phyloP scores from a whole-genome alignment of 2,113 vertebrate species.

The Gymnocephalus cernua region DNA sequence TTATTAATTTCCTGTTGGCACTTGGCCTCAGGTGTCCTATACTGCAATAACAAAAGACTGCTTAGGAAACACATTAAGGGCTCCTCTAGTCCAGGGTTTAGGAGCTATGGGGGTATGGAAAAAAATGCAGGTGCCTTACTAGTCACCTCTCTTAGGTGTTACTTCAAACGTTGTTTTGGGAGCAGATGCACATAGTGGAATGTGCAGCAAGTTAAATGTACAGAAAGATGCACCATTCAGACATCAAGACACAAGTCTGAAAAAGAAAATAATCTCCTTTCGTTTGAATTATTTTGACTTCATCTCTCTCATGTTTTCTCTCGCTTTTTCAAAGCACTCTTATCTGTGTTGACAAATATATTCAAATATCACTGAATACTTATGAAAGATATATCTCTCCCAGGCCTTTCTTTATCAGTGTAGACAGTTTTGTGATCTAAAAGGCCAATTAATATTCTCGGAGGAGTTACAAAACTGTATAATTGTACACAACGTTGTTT shows the following conservation, averaged over 20 bases:
- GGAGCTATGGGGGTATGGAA: neutral
- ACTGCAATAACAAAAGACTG: neutral
- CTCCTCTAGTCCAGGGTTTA: neutral
- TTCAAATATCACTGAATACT: constrained; percentile 63
- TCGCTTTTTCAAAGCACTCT: constrained; percentile 38
- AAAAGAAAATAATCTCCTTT: constrained; percentile 26
- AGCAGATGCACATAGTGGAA: neutral
- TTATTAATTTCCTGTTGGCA: neutral
- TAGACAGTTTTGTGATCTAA: constrained; percentile 31
- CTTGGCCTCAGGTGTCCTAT: too few species aligned
- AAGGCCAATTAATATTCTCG: constrained; percentile 54
- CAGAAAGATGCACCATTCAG: constrained; percentile 8
- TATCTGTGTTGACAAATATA: constrained; percentile 59
- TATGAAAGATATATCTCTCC: constrained; percentile 11
- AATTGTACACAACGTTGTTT: neutral
- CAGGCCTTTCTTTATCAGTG: constrained; percentile 13
- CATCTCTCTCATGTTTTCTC: constrained; percentile 24
- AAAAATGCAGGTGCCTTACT: neutral
- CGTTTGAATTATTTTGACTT: constrained; percentile 33
- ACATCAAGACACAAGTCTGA: constrained; percentile 11
- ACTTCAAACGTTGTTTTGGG: neutral
- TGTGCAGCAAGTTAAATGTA: neutral
- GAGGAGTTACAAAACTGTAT: constrained; percentile 2
- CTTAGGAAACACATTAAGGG: neutral
- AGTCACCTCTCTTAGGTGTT: too few species aligned